phyloP scores from a whole-genome alignment of 2,888 invertebrate species.

The Dryocosmus kuriphilus region DNA sequence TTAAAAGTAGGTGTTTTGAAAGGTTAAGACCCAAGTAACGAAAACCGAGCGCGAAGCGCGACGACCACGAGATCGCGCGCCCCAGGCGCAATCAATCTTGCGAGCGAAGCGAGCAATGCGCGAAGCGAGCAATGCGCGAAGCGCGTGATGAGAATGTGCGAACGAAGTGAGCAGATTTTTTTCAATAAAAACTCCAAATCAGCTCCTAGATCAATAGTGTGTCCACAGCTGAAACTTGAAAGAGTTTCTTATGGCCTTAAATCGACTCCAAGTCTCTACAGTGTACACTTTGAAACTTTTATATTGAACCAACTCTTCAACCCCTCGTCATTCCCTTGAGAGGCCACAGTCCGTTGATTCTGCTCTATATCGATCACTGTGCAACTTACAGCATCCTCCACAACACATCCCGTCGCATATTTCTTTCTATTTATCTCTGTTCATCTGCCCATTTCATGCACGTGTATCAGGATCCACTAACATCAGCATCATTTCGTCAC shows the following conservation, averaged over 20 bases:
- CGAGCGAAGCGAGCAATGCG: no score
- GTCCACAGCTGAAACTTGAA: neutral
- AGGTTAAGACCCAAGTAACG: no score
- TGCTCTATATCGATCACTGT: slow-evolving; percentile 70
- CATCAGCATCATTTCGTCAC: neutral
- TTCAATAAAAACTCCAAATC: neutral
- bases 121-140: no score
- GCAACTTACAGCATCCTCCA: slow-evolving; percentile 54
- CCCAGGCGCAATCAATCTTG: no score
- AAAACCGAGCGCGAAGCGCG: no score
- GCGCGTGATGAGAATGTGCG: no score
- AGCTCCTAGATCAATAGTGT: slow-evolving; percentile 14
- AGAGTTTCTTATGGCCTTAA: slow-evolving; percentile 1
- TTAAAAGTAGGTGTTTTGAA: no score
- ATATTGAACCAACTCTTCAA: slow-evolving; percentile 38
- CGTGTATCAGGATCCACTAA: neutral
- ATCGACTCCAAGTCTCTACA: slow-evolving; percentile 8
- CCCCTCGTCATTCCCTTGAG: slow-evolving; percentile 52
- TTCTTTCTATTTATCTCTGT: neutral
- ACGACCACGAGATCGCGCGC: no score
- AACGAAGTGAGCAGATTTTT: no score
- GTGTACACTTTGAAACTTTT: slow-evolving; percentile 19
- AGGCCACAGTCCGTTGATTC: slow-evolving; percentile 54
- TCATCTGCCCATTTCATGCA: neutral
- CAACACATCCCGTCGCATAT: neutral